A percentile compares a stretch with the other conserved stretches of the same genome.
phyloP scores from a whole-genome alignment of 2,888 invertebrate species.

The Ptychoptera contaminata region DNA sequence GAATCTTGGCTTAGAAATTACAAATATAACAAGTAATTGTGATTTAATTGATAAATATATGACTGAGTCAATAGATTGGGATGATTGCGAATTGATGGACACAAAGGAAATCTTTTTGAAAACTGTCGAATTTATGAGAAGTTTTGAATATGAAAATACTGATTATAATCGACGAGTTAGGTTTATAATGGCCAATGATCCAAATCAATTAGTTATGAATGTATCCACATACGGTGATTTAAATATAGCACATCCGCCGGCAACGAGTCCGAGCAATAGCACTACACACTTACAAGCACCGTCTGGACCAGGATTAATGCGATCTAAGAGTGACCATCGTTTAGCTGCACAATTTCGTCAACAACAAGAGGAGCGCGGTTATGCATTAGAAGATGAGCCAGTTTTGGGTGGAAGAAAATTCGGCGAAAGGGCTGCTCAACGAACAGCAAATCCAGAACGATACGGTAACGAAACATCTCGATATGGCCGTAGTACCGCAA shows the following conservation, averaged over 20 bases:
- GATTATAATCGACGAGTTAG: constrained; percentile 75
- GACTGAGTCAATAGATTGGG: constrained; percentile 79
- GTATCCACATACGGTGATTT: constrained; percentile 82
- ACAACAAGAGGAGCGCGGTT: constrained; percentile 63
- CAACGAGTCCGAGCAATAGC: constrained; percentile 30
- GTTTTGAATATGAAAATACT: constrained; percentile 85
- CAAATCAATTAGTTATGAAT: constrained; percentile 76
- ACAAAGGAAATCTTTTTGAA: constrained; percentile 92
- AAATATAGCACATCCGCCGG: constrained; percentile 53
- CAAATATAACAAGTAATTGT: constrained; percentile 91
- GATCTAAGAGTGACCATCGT: constrained; percentile 87
- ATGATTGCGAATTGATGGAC: constrained; percentile 83
- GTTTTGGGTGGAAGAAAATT: constrained; percentile 61
- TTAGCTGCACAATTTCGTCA: constrained; percentile 76
- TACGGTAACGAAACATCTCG: constrained; percentile 29
- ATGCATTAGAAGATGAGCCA: constrained; percentile 47
- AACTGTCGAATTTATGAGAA: constrained; percentile 87
- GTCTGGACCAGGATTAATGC: constrained; percentile 63
- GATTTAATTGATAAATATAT: constrained; percentile 91
- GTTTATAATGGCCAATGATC: constrained; percentile 80
- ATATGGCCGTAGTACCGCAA: constrained; percentile 31
- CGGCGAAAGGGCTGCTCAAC: constrained; percentile 41
- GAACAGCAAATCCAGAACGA: constrained; percentile 29
- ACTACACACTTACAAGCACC: constrained; percentile 40
- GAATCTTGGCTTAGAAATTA: constrained; percentile 85